Evolutionary conservation across 2,113 vertebrate species (phyloP), one percentile per base, ranked within the genome.

Genomic region (Grammomys surdaster): DNA sequence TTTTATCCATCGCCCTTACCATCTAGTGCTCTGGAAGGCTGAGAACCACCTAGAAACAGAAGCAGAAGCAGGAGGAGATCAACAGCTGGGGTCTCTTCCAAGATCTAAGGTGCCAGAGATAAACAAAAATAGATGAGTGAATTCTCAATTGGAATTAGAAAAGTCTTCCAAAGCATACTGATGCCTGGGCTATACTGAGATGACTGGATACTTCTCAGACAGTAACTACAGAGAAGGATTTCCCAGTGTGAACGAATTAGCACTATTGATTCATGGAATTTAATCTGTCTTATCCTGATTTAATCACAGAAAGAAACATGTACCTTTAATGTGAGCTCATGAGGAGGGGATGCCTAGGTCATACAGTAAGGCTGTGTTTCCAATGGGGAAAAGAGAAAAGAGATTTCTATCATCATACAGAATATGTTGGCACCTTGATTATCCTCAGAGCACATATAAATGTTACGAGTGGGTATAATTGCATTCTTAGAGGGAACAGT

Each of bases 31-130:
- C 17, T 33, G 8, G 24, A 95, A 91, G 56, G 26, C 4, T 82
- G 26, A 93, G 85, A 28, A 67, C 24, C 48, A 58, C 17, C 31
- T 93, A 91, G 51, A 70, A 95, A 58, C 80, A 46, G 69, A 91
- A 80, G 48, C 77, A 54, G 60, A 85, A 70, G 40, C 19, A 95
- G 75, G 88, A 60, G 4, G 43, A 56, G 46, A 24, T 90, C 19
- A 56, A 67, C 48, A 94, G 4, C 24, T 46, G 1, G 46, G 20
- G 31, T 73, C 20, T 90, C 1, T 73, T 73, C 19, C 93, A 90
- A 95, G 40, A 87, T 22, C 70, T 85, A 89, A 56, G 63, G 75
- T 46, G 77, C 69, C 36, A 93, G 40, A 97, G n/a, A 69, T 36
- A 36, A 36, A 69, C 14, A 67, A 81, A 77, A 92, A 65, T 19